These are phyloP conservation scores for Idaea straminata DNA, from an alignment of 2,888 invertebrate species.

Conservation along the genomic window DNA sequence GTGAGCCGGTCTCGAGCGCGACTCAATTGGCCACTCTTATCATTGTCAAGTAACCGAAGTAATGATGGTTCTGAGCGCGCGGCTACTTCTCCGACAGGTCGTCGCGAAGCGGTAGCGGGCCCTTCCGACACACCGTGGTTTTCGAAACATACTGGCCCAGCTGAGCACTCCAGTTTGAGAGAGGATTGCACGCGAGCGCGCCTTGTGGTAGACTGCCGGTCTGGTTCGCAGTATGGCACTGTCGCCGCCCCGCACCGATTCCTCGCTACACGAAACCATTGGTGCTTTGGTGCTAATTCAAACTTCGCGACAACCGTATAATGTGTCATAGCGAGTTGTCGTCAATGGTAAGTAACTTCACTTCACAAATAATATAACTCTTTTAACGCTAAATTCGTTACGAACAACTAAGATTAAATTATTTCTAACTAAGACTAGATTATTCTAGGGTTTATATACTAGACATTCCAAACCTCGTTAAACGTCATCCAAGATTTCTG, in stretches of 20 bases:
- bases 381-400: background rate
- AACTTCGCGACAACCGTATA: conserved; percentile 43
- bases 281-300: conserved; percentile 54
- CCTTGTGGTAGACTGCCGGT: conserved; percentile 64
- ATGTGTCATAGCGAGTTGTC: background rate
- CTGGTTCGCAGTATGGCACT: conserved; percentile 39
- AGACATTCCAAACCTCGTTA: background rate
- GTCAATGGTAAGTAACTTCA: background rate
- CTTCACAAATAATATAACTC: background rate
- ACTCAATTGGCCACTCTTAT: conserved; percentile 67
- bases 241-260: conserved; percentile 45
- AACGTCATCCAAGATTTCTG: background rate
- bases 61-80: conserved; percentile 70
- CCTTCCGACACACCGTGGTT: conserved; percentile 70
- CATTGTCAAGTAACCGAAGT: conserved; percentile 66
- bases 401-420: background rate
- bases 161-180: conserved; percentile 74
- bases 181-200: conserved; percentile 73
- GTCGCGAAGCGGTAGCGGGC: conserved; percentile 55
- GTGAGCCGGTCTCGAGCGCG: conserved; percentile 71
- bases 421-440: background rate
- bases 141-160: conserved; percentile 77
- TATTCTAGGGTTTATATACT: background rate
- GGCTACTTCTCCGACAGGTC: conserved; percentile 65
- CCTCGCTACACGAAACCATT: conserved; percentile 43